These are phyloP conservation scores for Setophaga kirtlandii DNA, from an alignment of 2,113 vertebrate species.

Conservation along the genomic window DNA sequence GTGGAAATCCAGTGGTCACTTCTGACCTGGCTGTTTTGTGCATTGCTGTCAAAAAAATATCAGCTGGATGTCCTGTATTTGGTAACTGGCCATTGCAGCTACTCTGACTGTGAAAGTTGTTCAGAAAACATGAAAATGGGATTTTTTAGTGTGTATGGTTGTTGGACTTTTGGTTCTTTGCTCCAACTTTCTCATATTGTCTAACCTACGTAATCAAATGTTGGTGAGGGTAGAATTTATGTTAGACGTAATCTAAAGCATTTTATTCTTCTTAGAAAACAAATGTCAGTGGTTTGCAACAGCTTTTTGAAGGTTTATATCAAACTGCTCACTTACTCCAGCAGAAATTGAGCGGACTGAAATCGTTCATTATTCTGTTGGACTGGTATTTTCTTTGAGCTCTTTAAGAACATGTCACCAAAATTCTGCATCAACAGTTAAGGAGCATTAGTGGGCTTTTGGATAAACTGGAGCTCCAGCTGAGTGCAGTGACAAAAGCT, in stretches of 20 bases:
- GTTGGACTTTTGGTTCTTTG: background rate
- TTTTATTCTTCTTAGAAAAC: background rate
- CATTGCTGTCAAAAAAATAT: background rate
- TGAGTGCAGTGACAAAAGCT: background rate
- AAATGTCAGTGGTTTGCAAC: background rate
- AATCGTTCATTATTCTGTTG: background rate
- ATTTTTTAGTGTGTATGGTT: background rate
- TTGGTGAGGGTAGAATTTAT: background rate
- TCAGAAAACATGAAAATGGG: background rate
- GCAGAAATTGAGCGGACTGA: background rate
- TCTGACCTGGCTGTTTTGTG: background rate
- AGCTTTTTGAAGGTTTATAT: background rate
- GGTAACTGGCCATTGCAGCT: background rate
- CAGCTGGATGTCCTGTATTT: background rate
- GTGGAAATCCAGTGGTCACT: background rate
- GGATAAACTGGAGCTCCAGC: background rate
- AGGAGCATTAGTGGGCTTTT: background rate
- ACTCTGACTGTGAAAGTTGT: background rate
- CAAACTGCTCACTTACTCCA: background rate
- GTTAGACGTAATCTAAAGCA: background rate
- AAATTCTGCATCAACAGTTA: background rate
- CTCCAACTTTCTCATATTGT: background rate
- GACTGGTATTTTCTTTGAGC: background rate
- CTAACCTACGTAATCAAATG: background rate
- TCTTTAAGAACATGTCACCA: background rate